Conservation (phyloP, 2,113 vertebrate species). For the Hippocampus zosterae region DNA sequence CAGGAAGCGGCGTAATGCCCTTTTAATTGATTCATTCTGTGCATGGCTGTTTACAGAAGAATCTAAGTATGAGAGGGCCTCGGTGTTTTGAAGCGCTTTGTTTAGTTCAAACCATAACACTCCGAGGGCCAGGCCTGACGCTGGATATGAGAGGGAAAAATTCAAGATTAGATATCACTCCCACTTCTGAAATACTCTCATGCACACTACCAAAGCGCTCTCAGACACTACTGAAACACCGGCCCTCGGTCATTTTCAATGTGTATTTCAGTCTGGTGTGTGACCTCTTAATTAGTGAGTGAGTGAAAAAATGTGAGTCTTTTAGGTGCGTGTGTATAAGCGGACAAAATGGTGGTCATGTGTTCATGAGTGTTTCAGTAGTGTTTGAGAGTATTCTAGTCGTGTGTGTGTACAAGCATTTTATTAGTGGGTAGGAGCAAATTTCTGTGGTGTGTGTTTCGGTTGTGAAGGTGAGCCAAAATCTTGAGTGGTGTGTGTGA, state of each 20-base stretch:
- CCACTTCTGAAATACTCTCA: neutral
- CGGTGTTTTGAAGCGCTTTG: constrained; percentile 78
- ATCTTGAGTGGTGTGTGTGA: neutral
- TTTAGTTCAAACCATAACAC: constrained; percentile 78
- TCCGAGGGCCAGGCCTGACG: constrained; percentile 67
- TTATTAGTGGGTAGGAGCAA: too few relatives aligned
- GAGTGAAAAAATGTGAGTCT: too few relatives aligned
- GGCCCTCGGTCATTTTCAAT: too few relatives aligned
- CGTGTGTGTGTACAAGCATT: neutral
- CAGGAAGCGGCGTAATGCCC: constrained; percentile 80
- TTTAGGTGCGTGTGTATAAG: too few relatives aligned
- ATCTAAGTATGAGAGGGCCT: constrained; percentile 72
- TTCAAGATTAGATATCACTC: neutral
- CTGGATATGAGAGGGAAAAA: constrained; percentile 26
- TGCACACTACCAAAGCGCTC: neutral
- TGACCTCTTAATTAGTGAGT: too few relatives aligned
- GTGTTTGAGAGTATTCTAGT: neutral
- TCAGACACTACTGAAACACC: neutral
- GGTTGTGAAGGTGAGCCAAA: too few relatives aligned
- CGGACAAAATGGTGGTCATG: too few relatives aligned
- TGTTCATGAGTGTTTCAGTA: too few relatives aligned
- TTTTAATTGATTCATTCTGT: constrained; percentile 84
- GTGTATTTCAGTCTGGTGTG: too few relatives aligned
- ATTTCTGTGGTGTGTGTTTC: too few relatives aligned
- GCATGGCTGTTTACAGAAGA: constrained; percentile 75